Evolutionary conservation across 2,888 invertebrate genomes (phyloP), one percentile per base, ranked within the genome.

Genomic region (Mimumesa dahlbomi): DNA sequence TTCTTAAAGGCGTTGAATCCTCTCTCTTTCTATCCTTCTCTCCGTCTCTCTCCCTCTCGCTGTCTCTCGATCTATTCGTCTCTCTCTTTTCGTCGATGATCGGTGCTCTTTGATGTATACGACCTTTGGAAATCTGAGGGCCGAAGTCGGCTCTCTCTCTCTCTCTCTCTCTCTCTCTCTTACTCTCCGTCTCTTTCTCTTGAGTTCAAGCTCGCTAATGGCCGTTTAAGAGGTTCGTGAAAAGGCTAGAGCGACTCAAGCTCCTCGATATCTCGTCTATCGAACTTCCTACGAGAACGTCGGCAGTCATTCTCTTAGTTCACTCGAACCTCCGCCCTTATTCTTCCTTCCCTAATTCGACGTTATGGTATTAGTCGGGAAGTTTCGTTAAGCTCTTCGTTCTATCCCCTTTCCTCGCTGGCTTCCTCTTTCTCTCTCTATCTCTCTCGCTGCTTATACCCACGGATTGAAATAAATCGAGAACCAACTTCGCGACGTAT

Each of bases 151-250:
- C 31, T 19, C 19, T 25, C 54, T 25, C 34, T 18, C 11, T 29
- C 42, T 34, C 36, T 7, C 22, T 34, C 22, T 25, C 36, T 18
- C 21, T n/a, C n/a, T 40, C 31, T 25, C 19, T 34, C 48, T 43
- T 25, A 18, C 11, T 29, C 34, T 34, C 25, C 22, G 14, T 45
- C 21, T 45, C 29, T 38, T 22, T 16, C 22, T n/a, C 14, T 45
- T 25, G 36, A 54, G 48, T 58, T 59, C 57, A 38, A 56, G 22
- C 61, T 61, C 63, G 58, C 66, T 69, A 72, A 72, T 74, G 74
- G 63, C 16, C 59, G 49, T 72, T 76, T 74, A 74, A 79, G 69
- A 74, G 62, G 54, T 46, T 29, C 40, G 52, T 59, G 53, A 78
- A 76, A 71, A 73, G 70, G 40, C 54, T 57, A 70, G 58, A 69